Base-by-base conservation (phyloP, 2,113 vertebrate species). In the Silurus meridionalis region DNA sequence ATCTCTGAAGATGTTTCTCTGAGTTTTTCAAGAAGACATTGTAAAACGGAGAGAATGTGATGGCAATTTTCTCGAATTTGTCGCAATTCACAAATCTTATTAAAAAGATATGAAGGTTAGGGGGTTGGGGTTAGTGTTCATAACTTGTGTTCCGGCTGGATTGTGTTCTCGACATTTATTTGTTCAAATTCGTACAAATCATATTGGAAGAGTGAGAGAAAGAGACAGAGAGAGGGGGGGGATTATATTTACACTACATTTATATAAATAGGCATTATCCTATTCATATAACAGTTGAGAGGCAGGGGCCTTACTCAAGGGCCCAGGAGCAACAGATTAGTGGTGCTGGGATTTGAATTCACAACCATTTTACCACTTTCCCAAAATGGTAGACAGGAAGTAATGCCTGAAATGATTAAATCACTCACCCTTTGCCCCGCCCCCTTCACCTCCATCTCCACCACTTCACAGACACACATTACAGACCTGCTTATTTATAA, bases 401-500 rank as follows among this genome's bases (percentile, higher is more conserved):
- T 53, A 6, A 21, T 74, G 21, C n/a, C 61, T 11, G 61, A 88
- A 90, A 23, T 63, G 83, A 66, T 5, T 9, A 14, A 87, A 87
- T 87, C 61, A 87, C 74, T 23, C 75, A 28, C 2, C 28, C 28
- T 37, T 37, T 37, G 1, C 28, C 28, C 28, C 28, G 28, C 46
- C 74, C 8, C 46, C 17, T 5, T 9, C 19, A 53, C 21, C 21
- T 3, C 15, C 19, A 53, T 8, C 21, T 3, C 15, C 28, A 72
- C 14, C 46, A 21, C 46, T 50, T 37, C 71, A 78, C 8, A 58
- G 15, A 61, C 17, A 57, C 19, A 57, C n/a, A 79, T 50, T 55
- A 75, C 50, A 84, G 57, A 46, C 46, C 15, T 81, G 79, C 89
- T 88, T 89, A 84, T 85, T 87, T 85, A 83, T 87, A 89, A 64